phyloP scores from a whole-genome alignment of 1,140 invertebrate species.

The Centruroides vittatus region DNA sequence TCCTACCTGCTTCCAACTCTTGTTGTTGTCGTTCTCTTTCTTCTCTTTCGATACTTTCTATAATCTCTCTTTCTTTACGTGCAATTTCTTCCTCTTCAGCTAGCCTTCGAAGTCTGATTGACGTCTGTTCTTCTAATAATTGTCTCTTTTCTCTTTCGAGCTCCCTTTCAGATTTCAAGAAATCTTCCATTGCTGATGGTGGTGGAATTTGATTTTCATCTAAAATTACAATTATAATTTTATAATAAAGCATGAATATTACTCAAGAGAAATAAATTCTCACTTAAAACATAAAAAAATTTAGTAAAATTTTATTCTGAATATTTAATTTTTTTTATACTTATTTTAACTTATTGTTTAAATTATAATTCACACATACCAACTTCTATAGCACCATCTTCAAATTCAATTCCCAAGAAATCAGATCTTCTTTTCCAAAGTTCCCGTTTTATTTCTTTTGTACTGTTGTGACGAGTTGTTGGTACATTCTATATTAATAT shows the following conservation, averaged over 20 bases:
- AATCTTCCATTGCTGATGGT: slow-evolving; percentile 59
- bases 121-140: not conserved
- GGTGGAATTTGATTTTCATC: slow-evolving; percentile 37
- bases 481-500: no score
- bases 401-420: slow-evolving; percentile 65
- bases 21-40: no score
- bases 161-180: slow-evolving; percentile 60
- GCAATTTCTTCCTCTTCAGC: no score
- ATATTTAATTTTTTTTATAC: no score
- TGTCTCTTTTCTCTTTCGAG: slow-evolving; percentile 30
- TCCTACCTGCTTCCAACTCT: no score
- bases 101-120: not conserved
- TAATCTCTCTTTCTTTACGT: no score
- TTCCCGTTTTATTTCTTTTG: slow-evolving; percentile 71
- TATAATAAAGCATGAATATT: no score
- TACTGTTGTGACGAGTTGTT: slow-evolving; percentile 21
- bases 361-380: not conserved
- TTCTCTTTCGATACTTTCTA: no score
- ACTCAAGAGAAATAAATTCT: no score
- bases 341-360: no score
- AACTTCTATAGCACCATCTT: slow-evolving; percentile 20
- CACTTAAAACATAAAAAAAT: no score
- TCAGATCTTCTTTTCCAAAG: slow-evolving; percentile 65
- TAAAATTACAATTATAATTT: not conserved
- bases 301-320: no score